These are phyloP conservation scores for Heteromurus nitidus DNA, from an alignment of 2,888 invertebrate genomes.

Conservation along the genomic window DNA sequence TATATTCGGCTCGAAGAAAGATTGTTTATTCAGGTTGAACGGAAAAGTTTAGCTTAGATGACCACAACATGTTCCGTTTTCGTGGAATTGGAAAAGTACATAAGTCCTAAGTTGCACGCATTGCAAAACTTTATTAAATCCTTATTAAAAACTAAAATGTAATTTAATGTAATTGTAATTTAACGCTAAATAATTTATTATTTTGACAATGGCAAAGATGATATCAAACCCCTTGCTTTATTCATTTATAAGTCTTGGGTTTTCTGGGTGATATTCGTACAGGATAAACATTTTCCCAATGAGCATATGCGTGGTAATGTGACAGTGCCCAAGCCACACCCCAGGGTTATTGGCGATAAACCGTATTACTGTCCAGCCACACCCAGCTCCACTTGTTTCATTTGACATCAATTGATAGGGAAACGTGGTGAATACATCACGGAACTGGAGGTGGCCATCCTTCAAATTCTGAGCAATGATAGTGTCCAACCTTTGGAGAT, in stretches of 20 bases:
- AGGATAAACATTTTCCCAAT: conserved; percentile 68
- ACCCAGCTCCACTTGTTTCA: conserved; percentile 54
- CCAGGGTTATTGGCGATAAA: conserved; percentile 67
- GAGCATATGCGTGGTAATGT: conserved; percentile 65
- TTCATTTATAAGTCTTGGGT: conserved; percentile 38
- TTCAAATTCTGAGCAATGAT: conserved; percentile 43
- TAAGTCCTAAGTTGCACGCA: no score
- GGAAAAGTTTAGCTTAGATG: no score
- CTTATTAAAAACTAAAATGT: no score
- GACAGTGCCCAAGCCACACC: conserved; percentile 68
- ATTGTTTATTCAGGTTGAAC: no score
- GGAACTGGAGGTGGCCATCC: conserved; percentile 38
- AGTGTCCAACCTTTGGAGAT: conserved; percentile 14
- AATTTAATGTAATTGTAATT: no score
- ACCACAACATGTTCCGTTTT: no score
- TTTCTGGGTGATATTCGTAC: conserved; percentile 47
- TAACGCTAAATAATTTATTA: no score
- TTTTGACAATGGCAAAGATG: no score
- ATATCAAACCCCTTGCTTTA: conserved; percentile 14
- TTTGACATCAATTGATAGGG: conserved; percentile 48
- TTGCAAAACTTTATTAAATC: no score
- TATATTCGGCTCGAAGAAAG: no score
- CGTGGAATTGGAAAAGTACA: no score
- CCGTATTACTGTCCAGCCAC: conserved; percentile 67
- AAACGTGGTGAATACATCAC: conserved; percentile 67